Evolutionary conservation across 92 coral and sea anemone species (phyloP), one percentile per base, ranked within the genome.

Genomic region (Phenganax marumi): DNA sequence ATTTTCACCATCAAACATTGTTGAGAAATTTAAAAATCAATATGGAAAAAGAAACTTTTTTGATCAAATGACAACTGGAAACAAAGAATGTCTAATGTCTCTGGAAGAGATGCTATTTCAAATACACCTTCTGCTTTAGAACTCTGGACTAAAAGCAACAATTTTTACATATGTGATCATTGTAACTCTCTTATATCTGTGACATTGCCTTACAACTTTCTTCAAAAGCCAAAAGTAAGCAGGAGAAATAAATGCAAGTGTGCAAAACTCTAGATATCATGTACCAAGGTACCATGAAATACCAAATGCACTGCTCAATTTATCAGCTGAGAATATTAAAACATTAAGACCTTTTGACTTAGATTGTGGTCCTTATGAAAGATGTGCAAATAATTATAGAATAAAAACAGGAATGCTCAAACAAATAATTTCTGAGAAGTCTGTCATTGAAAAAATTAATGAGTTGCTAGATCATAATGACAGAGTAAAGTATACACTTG

Each of bases 351-450:
- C 82, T 0, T 75, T 75, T 8, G 57, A 73, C 82, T 39, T 84
- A 53, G 81, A 84, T 16, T 73, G 60, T 18, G 75, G 86, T 0
- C 73, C 50, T 1, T 84, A 73, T 63, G 16, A 61, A n/a, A 22
- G 75, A 8, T 8, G 48, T 60, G 56, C 46, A 0, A 73, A 62
- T 24, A 82, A 82, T 8, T 84, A 84, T 19, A 43, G 60, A 8
- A 51, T 73, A 8, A 33, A 60, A 58, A 58, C 65, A 4, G 65
- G 11, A 58, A n/a, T 58, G 65, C 3, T n/a, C 0, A 58, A 3
- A 23, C 13, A 0, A 14, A 8, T 4, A 1, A 23, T 58, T 58
- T 58, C 65, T 16, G 14, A 58, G 6, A 58, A 58, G 65, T 58
- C 65, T 7, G 21, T n/a, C 2, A 2, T 3, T 16, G 23, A n/a